These are phyloP conservation scores for Rhabditoides inermis DNA, from an alignment of 2,888 invertebrate species.

Conservation along the genomic window DNA sequence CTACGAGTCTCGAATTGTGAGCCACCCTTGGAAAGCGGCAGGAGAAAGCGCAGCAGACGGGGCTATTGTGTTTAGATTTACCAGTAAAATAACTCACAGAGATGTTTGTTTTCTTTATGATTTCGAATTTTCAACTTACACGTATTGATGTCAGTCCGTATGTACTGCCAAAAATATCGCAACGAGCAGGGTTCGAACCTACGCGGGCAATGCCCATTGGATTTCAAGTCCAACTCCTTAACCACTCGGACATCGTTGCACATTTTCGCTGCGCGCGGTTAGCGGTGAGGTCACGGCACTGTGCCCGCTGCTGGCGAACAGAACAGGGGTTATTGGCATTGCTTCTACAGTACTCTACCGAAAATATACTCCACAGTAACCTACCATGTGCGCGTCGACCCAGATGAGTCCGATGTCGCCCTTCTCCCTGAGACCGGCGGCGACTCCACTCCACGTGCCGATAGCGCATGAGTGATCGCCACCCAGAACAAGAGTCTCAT, in stretches of 20 bases:
- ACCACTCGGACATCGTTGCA: constrained; percentile 33
- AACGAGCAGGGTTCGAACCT: constrained; percentile 64
- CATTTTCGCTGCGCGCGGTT: neutral
- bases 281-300: neutral
- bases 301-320: neutral
- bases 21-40: no score
- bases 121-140: no score
- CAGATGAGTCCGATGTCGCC: constrained; percentile 43
- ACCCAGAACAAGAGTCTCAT: constrained; percentile 36
- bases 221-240: constrained; percentile 40
- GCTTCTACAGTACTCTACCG: neutral
- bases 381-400: constrained; percentile 46
- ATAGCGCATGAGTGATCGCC: constrained; percentile 47
- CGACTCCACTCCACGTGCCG: constrained; percentile 45
- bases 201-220: constrained; percentile 59
- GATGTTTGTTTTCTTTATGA: no score
- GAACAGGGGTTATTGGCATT: neutral
- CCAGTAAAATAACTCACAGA: no score
- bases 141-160: no score
- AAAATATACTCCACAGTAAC: constrained; percentile 6
- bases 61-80: no score
- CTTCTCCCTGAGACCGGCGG: constrained; percentile 26
- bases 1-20: no score
- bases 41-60: no score
- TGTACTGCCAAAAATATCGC: no score